Evolutionary conservation across 1,140 invertebrate genomes (phyloP).

Genomic region (Drosophila murphyi): DNA sequence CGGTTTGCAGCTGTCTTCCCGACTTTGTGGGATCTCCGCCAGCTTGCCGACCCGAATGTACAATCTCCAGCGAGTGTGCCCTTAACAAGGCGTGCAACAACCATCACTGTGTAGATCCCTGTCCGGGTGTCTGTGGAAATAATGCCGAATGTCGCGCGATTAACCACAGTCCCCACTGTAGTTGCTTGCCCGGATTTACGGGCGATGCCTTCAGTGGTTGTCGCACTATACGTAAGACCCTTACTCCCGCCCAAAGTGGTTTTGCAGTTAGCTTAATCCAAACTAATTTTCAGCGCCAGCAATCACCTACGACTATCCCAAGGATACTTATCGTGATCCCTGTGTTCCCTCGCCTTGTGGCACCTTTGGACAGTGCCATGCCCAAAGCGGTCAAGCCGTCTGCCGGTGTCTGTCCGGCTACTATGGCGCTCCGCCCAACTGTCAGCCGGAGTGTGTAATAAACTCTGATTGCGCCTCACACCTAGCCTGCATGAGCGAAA

Average conservation of each 20-base stretch:
- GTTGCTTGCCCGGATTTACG: constrained; percentile 90
- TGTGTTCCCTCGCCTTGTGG: constrained; percentile 93
- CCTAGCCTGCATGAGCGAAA: constrained; percentile 89
- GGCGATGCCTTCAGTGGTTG: constrained; percentile 94
- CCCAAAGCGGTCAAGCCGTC: constrained; percentile 88
- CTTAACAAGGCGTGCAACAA: constrained; percentile 91
- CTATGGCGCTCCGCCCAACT: constrained; percentile 90
- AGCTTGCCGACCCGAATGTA: constrained; percentile 92
- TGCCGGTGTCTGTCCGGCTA: constrained; percentile 91
- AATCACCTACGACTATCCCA: constrained; percentile 58
- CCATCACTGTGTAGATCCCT: constrained; percentile 94
- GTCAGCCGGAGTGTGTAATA: constrained; percentile 90
- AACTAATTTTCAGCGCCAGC: constrained; percentile 47
- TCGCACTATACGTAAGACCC: constrained; percentile 85
- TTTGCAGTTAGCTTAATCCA: neutral
- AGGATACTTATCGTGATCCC: constrained; percentile 88
- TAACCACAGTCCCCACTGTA: constrained; percentile 93
- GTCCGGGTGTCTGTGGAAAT: constrained; percentile 91
- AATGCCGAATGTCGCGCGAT: constrained; percentile 92
- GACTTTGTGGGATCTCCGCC: constrained; percentile 92
- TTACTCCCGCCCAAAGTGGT: neutral
- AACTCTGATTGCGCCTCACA: constrained; percentile 91
- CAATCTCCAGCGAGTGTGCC: constrained; percentile 92
- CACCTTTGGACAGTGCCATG: constrained; percentile 90
- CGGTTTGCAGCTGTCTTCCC: constrained; percentile 91